Evolutionary conservation across 2,888 invertebrate genomes (phyloP).

Genomic region (Tribolium freemani): DNA sequence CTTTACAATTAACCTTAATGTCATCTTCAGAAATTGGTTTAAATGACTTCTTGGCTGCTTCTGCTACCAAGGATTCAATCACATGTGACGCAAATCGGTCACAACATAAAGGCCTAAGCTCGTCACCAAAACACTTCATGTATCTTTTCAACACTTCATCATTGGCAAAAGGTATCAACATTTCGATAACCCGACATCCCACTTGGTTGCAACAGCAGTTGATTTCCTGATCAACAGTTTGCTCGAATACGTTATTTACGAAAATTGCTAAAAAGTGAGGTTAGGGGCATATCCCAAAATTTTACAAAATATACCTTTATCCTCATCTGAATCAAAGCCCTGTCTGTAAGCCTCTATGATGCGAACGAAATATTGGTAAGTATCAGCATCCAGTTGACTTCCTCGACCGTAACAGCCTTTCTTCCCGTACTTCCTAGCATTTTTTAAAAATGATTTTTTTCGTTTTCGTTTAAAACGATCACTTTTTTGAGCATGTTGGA

Average conservation of each 20-base stretch:
- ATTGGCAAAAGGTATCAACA: conserved; percentile 78
- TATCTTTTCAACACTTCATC: conserved; percentile 76
- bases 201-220: conserved; percentile 84
- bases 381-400: conserved; percentile 78
- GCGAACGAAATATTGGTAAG: conserved; percentile 83
- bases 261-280: conserved; percentile 70
- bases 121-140: conserved; percentile 74
- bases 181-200: conserved; percentile 83
- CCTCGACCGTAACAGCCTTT: conserved; percentile 82
- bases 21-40: conserved; percentile 55
- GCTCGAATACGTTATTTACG: conserved; percentile 82
- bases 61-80: conserved; percentile 77
- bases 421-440: conserved; percentile 83
- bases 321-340: conserved; percentile 79
- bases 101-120: conserved; percentile 78
- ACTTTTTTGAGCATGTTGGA: background rate
- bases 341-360: conserved; percentile 80
- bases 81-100: conserved; percentile 87
- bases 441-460: conserved; percentile 77
- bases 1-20: conserved; percentile 70
- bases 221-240: conserved; percentile 79
- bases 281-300: background rate
- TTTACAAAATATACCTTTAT: conserved; percentile 73
- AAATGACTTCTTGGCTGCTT: conserved; percentile 66
- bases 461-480: conserved; percentile 70